Conservation (phyloP, 2,797 vertebrate genomes). For the Ctenosaura bakeri region DNA sequence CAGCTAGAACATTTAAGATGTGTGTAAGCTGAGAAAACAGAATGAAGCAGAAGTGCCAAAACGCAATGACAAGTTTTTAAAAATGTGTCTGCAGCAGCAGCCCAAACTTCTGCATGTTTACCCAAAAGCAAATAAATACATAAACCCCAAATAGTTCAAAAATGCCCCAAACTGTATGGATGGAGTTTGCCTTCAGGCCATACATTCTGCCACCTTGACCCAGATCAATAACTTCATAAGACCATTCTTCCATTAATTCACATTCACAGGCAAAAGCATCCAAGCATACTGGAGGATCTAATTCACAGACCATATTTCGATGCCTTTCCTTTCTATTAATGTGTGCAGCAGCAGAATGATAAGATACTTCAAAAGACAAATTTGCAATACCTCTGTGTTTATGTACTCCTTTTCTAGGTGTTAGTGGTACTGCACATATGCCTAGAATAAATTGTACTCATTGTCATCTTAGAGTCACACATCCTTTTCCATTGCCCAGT, state of each 20-base stretch:
- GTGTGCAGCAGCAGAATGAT: slow-evolving; percentile 50
- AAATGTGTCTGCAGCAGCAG: neutral
- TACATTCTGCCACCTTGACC: neutral
- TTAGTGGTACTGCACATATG: slow-evolving; percentile 29
- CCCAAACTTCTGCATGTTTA: neutral
- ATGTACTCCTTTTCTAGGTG: neutral
- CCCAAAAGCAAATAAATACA: neutral
- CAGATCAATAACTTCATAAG: neutral
- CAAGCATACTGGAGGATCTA: slow-evolving; percentile 56
- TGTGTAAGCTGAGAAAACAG: neutral
- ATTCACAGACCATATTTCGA: slow-evolving; percentile 41
- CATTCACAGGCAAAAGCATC: slow-evolving; percentile 56
- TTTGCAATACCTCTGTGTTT: slow-evolving; percentile 35
- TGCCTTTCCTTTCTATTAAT: slow-evolving; percentile 57
- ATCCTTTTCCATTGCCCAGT: slow-evolving; percentile 67
- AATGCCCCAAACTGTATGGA: too few species aligned
- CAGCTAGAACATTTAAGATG: neutral
- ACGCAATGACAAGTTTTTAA: neutral
- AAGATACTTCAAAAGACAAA: slow-evolving; percentile 36
- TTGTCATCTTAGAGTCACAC: slow-evolving; percentile 61
- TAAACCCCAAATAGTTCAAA: neutral
- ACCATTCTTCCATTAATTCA: slow-evolving; percentile 19
- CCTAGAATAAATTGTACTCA: slow-evolving; percentile 49
- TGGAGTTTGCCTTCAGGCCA: neutral
- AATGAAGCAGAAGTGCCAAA: neutral